Evolutionary conservation across 2,113 vertebrate species (phyloP), one percentile per base, ranked within the genome.

Genomic region (Misgurnus anguillicaudatus): DNA sequence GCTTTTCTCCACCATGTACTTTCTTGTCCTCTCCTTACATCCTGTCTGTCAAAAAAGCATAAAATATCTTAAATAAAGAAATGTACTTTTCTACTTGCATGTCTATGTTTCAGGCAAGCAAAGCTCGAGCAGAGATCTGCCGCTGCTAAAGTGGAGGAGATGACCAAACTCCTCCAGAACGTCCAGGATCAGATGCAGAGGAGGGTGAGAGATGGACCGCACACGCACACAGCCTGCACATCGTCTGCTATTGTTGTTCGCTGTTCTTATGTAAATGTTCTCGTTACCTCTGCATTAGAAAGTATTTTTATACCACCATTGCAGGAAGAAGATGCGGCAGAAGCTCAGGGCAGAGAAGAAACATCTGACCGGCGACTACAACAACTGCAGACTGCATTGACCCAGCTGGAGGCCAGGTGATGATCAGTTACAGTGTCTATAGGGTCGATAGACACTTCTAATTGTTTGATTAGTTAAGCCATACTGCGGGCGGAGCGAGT

Each of bases 381-480:
- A 48, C 91, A 98, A 82, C 88, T 97, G 75, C 96, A 96, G 67
- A 85, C 89, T 1, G 91, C 87, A 63, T 83, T 98, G 80, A 92
- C 89, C 82, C 94, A 96, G 48, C 81, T 95, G 41, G 96, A 98
- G 87, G 80, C 90, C 83, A 95, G 95, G 97, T 95, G 91, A 89
- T 8, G 5, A 62, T 9, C 24, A 47, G 4, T 48, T n/a, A 19
- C 3, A 9, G 41, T 24, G 57, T 42, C 45, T 9, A 7, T 66
- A 1, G 24, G n/a, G n/a, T n/a, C n/a, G n/a, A n/a, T n/a, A n/a
- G n/a, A n/a, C n/a, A n/a, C n/a, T n/a, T n/a, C n/a, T n/a, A n/a
- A n/a, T n/a, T n/a, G n/a, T n/a, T n/a, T n/a, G n/a, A n/a, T n/a
- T n/a, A n/a, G n/a, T n/a, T n/a, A n/a, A n/a, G n/a, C n/a, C n/a